Evolutionary conservation across 2,113 vertebrate species (phyloP).

Genomic region (Jaculus jaculus): DNA sequence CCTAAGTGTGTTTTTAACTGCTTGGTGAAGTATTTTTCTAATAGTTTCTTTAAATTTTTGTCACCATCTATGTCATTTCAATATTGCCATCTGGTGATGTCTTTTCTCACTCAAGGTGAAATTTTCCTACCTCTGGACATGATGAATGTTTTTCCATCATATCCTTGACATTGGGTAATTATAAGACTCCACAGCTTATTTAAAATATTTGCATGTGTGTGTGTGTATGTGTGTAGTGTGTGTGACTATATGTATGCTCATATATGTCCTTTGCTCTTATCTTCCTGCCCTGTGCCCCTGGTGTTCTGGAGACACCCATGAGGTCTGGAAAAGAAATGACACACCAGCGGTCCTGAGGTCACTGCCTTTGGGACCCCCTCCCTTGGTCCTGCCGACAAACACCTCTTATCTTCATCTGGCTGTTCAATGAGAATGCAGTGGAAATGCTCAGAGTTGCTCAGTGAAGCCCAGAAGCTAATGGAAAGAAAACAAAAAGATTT

Average conservation of each 20-base stretch:
- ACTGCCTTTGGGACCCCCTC: not conserved
- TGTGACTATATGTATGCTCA: too few relatives aligned
- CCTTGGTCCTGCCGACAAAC: not conserved
- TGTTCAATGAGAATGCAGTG: not conserved
- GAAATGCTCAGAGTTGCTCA: not conserved
- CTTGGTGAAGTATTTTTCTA: not conserved
- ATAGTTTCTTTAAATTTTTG: not conserved
- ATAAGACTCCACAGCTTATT: too few relatives aligned
- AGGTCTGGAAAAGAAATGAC: not conserved
- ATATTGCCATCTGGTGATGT: not conserved
- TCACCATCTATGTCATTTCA: not conserved
- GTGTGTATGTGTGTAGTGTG: too few relatives aligned
- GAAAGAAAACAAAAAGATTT: conserved; percentile 23
- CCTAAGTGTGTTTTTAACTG: not conserved
- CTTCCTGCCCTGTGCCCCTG: not conserved
- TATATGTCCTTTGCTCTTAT: too few relatives aligned
- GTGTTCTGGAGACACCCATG: not conserved
- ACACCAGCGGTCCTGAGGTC: too few relatives aligned
- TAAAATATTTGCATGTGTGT: too few relatives aligned
- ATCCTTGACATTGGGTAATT: too few relatives aligned
- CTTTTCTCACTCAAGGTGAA: conserved; percentile 9
- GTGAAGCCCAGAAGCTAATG: not conserved
- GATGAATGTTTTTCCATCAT: too few relatives aligned
- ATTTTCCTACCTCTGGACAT: not conserved
- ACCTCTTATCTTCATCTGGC: not conserved